phyloP scores from a whole-genome alignment of 2,113 vertebrate genomes.

The Polypterus senegalus region DNA sequence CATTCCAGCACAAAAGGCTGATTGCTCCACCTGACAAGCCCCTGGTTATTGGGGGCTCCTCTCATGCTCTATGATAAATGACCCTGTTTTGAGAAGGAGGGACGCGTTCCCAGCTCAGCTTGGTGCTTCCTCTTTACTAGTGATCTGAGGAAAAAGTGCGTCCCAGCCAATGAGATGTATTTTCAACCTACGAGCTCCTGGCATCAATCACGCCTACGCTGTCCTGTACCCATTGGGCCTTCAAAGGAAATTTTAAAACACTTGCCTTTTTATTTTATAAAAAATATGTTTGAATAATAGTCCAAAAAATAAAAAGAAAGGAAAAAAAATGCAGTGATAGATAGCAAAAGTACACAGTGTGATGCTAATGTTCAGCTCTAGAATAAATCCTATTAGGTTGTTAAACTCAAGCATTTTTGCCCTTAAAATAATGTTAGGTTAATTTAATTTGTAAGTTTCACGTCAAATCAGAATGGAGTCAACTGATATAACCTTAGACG shows the following conservation, averaged over 20 bases:
- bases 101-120: conserved; percentile 21
- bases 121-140: conserved; percentile 13
- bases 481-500: too few species aligned
- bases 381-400: too few species aligned
- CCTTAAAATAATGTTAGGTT: too few species aligned
- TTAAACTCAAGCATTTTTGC: too few species aligned
- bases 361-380: too few species aligned
- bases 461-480: too few species aligned
- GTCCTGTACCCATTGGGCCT: too few species aligned
- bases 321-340: not conserved
- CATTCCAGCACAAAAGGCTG: conserved; percentile 93
- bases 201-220: conserved; percentile 9
- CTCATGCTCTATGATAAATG: conserved; percentile 96
- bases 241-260: not conserved
- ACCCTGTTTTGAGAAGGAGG: conserved; percentile 48
- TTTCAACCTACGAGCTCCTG: conserved; percentile 1
- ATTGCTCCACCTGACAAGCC: conserved; percentile 83
- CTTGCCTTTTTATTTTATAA: not conserved
- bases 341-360: not conserved
- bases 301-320: not conserved
- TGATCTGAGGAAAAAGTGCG: not conserved
- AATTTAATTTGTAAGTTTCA: too few species aligned
- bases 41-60: conserved; percentile 78
- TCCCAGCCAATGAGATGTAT: not conserved
- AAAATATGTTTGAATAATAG: not conserved